Evolutionary conservation across 2,888 invertebrate species (phyloP), one percentile per base, ranked within the genome.

Genomic region (Ceratothoa steindachneri): DNA sequence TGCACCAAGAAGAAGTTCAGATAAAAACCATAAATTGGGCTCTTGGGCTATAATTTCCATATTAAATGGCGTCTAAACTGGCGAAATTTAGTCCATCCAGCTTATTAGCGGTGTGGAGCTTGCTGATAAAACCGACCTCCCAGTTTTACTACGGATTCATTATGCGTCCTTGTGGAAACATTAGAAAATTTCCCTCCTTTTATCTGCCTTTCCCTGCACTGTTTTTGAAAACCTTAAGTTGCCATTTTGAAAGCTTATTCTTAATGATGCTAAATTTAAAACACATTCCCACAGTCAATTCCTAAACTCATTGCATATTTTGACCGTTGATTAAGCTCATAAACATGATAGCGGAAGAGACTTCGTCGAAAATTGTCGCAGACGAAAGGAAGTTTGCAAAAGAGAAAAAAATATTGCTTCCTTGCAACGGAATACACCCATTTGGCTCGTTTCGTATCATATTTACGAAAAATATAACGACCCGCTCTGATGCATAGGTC

Each of bases 1-100:
- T 60, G 60, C 60, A 24, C 9, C 24, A 24, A 60, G 60, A 60
- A 60, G 60, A 60, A 24, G 22, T 60, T 60, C 22, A 60, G 70
- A 70, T 70, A 70, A 70, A 70, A 70, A 70, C 70, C 30, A 64
- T 70, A 70, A 70, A 70, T 70, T 64, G 55, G 64, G 64, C 64
- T 29, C 60, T 31, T 64, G 60, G 70, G 70, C 22, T 64, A 70
- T 70, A 60, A 70, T 70, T 70, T 70, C 70, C 70, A 70, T 70
- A 70, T 70, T 70, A 70, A 70, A 70, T 70, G 70, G 70, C 29
- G 70, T 64, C 30, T 60, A 60, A 60, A 60, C 60, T 15, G 22
- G 60, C 19, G 60, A 60, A 60, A 3, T 4, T 60, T 24, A 24
- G 27, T 24, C 70, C 64, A 70, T 60, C 60, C 70, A 60, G 60